These are phyloP conservation scores for Ips typographus DNA, from an alignment of 1,140 invertebrate genomes.

Conservation along the genomic window DNA sequence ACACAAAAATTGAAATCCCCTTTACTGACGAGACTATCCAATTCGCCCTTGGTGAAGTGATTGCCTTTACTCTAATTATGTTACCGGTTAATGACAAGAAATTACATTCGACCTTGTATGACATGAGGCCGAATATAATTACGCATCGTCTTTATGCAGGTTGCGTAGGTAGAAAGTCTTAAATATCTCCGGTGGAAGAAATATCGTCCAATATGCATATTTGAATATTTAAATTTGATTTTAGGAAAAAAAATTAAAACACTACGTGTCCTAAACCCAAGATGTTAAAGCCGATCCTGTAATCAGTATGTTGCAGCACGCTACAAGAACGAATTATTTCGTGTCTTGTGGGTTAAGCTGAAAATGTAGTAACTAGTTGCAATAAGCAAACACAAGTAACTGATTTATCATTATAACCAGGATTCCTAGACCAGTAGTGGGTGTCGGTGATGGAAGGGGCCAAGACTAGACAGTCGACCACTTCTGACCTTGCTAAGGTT, in stretches of 20 bases:
- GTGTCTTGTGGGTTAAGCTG: constrained; percentile 22
- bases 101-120: not conserved
- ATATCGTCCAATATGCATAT: too few relatives aligned
- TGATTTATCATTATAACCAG: constrained; percentile 21
- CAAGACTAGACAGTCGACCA: constrained; percentile 25
- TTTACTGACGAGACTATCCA: too few relatives aligned
- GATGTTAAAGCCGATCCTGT: not conserved
- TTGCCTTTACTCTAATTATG: not conserved
- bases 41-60: too few relatives aligned
- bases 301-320: constrained; percentile 2
- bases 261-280: too few relatives aligned
- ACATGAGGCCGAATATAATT: constrained; percentile 3
- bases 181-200: too few relatives aligned
- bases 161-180: not conserved
- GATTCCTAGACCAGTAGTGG: constrained; percentile 34
- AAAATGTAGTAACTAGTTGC: constrained; percentile 14
- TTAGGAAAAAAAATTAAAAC: too few relatives aligned
- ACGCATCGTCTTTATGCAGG: not conserved
- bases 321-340: constrained; percentile 11
- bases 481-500: constrained; percentile 33
- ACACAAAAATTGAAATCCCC: too few relatives aligned
- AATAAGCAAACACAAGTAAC: constrained; percentile 28
- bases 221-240: too few relatives aligned
- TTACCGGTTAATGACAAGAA: not conserved
- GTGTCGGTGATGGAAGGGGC: constrained; percentile 29